phyloP scores from a whole-genome alignment of 1,140 invertebrate genomes.

The Leptinotarsa texana region DNA sequence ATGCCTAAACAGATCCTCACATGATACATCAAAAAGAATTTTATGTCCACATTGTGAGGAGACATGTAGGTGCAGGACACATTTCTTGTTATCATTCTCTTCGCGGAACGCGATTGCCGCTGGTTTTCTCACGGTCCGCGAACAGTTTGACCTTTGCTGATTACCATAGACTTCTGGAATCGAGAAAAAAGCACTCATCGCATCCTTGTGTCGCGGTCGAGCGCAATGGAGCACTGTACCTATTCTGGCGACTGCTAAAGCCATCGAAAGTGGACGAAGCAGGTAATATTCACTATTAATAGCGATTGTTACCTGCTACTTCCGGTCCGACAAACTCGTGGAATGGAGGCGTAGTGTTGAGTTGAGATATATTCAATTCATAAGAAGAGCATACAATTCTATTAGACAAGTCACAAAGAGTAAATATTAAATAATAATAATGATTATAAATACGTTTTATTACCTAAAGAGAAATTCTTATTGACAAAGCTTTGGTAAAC shows the following conservation, averaged over 20 bases:
- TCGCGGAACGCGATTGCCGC: neutral
- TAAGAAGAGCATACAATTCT: too few relatives aligned
- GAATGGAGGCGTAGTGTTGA: too few relatives aligned
- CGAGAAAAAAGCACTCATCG: neutral
- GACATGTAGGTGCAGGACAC: conserved; percentile 15
- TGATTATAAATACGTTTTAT: too few relatives aligned
- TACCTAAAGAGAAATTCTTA: too few relatives aligned
- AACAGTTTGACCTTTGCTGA: conserved; percentile 19
- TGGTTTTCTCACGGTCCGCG: conserved; percentile 17
- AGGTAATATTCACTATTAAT: neutral
- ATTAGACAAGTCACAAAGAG: too few relatives aligned
- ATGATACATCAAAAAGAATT: neutral
- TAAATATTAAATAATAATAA: too few relatives aligned
- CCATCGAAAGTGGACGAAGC: neutral
- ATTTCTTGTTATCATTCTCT: conserved; percentile 11
- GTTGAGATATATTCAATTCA: too few relatives aligned
- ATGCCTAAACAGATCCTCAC: too few relatives aligned
- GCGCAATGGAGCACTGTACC: neutral
- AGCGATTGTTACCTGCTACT: neutral
- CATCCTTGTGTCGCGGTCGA: neutral
- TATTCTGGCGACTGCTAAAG: neutral
- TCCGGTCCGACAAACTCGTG: too few relatives aligned
- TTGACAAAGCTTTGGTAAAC: too few relatives aligned
- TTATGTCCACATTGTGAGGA: neutral
- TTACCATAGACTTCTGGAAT: conserved; percentile 18